Percentiles rank a stretch among this genome's conserved stretches.
Evolutionary conservation across 2,797 vertebrate genomes (phyloP).

Genomic region (Aulostomus chinensis): DNA sequence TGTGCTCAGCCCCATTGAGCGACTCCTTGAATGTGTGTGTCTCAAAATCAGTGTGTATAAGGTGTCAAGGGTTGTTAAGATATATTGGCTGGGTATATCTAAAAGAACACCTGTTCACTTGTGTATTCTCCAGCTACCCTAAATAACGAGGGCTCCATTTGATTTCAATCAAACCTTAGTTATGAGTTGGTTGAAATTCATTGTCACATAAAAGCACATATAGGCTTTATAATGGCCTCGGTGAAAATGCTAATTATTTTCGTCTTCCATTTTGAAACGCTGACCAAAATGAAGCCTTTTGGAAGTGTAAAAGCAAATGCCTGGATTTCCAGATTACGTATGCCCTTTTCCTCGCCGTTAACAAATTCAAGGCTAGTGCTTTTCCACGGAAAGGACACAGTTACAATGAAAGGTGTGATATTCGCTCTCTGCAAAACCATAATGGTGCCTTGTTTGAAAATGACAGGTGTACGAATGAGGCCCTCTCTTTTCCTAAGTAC

Average conservation of each 20-base stretch:
- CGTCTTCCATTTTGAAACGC: conserved; percentile 48
- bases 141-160: conserved; percentile 56
- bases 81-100: conserved; percentile 51
- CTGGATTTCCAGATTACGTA: conserved; percentile 53
- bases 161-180: conserved; percentile 67
- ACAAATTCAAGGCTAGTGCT: conserved; percentile 61
- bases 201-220: conserved; percentile 24
- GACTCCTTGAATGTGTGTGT: conserved; percentile 49
- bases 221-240: conserved; percentile 18
- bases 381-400: conserved; percentile 50
- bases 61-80: conserved; percentile 74
- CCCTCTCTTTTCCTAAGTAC: conserved; percentile 79
- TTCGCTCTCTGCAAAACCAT: conserved; percentile 65
- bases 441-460: conserved; percentile 79
- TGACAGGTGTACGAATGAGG: conserved; percentile 82
- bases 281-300: conserved; percentile 31
- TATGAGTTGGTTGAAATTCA: conserved; percentile 42
- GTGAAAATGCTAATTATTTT: conserved; percentile 60
- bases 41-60: conserved; percentile 47
- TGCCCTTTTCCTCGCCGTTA: conserved; percentile 49
- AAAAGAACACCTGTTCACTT: conserved; percentile 78
- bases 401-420: conserved; percentile 70
- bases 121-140: conserved; percentile 35
- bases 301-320: conserved; percentile 54
- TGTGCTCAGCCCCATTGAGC: conserved; percentile 78